Conservation (phyloP, 92 coral and sea anemone genomes). For the Scolanthus callimorphus region DNA sequence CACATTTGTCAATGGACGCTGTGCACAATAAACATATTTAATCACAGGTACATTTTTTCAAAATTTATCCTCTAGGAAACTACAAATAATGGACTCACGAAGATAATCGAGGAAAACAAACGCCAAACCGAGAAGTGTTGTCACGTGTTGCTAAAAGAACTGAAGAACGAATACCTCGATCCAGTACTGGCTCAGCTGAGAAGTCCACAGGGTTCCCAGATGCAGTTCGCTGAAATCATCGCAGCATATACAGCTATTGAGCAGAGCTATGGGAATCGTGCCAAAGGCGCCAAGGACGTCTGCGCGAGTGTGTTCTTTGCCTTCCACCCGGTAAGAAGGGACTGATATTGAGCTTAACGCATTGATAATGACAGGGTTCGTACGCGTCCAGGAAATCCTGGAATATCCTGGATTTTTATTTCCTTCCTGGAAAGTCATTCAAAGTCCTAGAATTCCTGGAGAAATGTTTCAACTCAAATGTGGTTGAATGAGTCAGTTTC, state of each 20-base stretch:
- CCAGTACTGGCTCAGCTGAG: constrained; percentile 59
- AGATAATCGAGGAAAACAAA: constrained; percentile 30
- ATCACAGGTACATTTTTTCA: no score
- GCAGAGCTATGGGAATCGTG: constrained; percentile 21
- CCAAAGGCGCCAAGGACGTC: constrained; percentile 62
- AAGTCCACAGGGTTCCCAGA: constrained; percentile 39
- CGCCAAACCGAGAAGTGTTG: constrained; percentile 35
- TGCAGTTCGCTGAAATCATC: constrained; percentile 42
- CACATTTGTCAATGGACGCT: no score
- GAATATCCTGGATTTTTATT: no score
- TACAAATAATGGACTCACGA: not conserved
- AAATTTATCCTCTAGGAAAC: constrained; percentile 1
- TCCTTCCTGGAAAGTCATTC: no score
- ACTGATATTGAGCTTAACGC: no score
- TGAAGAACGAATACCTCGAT: constrained; percentile 46
- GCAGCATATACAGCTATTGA: constrained; percentile 38
- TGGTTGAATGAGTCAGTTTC: no score
- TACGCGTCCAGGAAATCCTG: no score
- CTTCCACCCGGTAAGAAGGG: constrained; percentile 75
- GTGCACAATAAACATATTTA: no score
- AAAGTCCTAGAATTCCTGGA: no score
- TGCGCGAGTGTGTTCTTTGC: constrained; percentile 49
- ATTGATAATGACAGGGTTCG: no score
- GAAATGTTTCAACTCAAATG: no score
- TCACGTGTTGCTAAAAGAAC: constrained; percentile 26